Evolutionary conservation across 2,113 vertebrate species (phyloP), one percentile per base, ranked within the genome.

Genomic region (Turnix velox): DNA sequence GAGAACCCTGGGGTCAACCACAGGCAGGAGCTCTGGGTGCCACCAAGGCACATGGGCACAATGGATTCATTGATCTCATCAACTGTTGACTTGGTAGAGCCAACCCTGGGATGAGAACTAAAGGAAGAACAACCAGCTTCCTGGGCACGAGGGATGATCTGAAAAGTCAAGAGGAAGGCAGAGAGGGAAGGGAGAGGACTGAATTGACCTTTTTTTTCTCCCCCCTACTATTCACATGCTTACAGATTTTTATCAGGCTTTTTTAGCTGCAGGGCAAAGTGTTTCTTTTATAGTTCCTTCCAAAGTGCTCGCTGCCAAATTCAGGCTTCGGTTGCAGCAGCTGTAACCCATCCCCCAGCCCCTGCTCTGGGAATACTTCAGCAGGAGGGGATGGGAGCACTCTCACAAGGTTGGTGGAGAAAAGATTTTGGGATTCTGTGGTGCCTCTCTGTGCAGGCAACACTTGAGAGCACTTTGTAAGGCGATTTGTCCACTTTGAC

Each of bases 181-280:
- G 3, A 23, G 19, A 57, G 69, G 18, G 30, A 78, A 59, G 59
- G 57, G 45, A 92, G 87, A 84, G 84, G 84, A 92, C 87, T 86
- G 66, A 89, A 88, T 6, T 81, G 87, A 94, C 87, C 89, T 76
- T 84, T 94, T 82, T 95, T 88, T 59, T 82, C 59, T 82, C 59
- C 59, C 91, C 86, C 94, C 92, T 78, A 43, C 80, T 66, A 94
- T 96, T 95, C 84, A 93, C 81, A 95, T 94, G 82, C 92, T 95
- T 69, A 55, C 75, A 94, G 96, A 96, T 97, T 91, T 92, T 88
- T 97, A 96, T 97, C 95, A 77, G 63, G n/a, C 54, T 84, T 75
- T 75, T 67, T 76, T 90, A 46, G 86, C 96, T 93, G 59, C 93
- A 22, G 81, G 94, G 94, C 94, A 58, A 65, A 93, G 68, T n/a